Conservation (phyloP, 2,888 invertebrate genomes). For the Sialis lutaria region DNA sequence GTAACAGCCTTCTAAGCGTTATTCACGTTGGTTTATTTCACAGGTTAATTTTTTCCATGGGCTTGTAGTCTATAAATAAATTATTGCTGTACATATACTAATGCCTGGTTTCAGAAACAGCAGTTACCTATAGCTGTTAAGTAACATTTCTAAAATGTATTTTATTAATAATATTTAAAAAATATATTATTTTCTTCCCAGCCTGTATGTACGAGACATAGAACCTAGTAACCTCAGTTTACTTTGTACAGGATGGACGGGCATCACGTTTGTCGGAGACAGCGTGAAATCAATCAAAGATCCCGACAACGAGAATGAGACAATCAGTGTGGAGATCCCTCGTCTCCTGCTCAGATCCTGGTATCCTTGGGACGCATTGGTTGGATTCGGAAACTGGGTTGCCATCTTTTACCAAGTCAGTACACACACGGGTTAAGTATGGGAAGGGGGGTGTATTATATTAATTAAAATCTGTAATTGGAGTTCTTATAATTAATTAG, state of each 20-base stretch:
- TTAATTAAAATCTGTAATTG: background rate
- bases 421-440: background rate
- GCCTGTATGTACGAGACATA: too few relatives aligned
- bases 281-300: constrained; percentile 48
- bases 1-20: too few relatives aligned
- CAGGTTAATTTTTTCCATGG: too few relatives aligned
- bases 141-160: too few relatives aligned
- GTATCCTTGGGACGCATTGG: constrained; percentile 62
- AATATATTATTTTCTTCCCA: too few relatives aligned
- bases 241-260: constrained; percentile 45
- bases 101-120: too few relatives aligned
- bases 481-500: background rate
- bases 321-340: constrained; percentile 48
- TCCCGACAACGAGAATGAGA: constrained; percentile 52
- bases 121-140: too few relatives aligned
- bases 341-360: constrained; percentile 56
- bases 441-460: background rate
- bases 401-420: constrained; percentile 47
- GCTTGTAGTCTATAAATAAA: too few relatives aligned
- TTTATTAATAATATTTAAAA: too few relatives aligned
- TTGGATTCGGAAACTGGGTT: constrained; percentile 46
- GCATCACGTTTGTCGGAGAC: constrained; percentile 64
- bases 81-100: too few relatives aligned
- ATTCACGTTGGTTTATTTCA: too few relatives aligned
- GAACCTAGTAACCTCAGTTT: too few relatives aligned